A percentile compares a stretch with the other conserved stretches of the same genome.
These are phyloP conservation scores for Amblyopsis rosae DNA, from an alignment of 2,113 vertebrate genomes.

Conservation along the genomic window DNA sequence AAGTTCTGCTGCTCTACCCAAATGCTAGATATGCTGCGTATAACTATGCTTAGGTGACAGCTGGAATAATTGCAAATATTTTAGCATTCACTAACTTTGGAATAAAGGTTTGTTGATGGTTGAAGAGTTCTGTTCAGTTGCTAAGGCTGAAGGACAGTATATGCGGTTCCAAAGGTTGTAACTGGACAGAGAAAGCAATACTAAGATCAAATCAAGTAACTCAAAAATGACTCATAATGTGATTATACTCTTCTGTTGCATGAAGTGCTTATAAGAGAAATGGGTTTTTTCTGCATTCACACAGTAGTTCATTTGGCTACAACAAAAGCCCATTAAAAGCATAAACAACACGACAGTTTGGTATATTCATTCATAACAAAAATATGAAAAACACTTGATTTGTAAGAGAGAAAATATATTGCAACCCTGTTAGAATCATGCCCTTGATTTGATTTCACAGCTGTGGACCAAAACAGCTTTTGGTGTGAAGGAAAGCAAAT, in stretches of 20 bases:
- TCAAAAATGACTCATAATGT: constrained; percentile 1
- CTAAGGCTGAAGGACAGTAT: too few relatives aligned
- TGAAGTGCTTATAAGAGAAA: constrained; percentile 16
- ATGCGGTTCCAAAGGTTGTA: too few relatives aligned
- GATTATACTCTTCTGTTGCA: constrained; percentile 41
- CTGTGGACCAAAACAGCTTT: constrained; percentile 11
- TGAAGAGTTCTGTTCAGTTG: too few relatives aligned
- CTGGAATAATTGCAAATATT: too few relatives aligned
- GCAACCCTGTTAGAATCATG: constrained; percentile 11
- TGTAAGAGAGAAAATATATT: constrained; percentile 3
- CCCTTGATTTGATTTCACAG: constrained; percentile 16
- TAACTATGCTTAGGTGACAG: too few relatives aligned
- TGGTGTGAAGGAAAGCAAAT: not conserved
- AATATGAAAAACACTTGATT: not conserved
- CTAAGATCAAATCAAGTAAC: not conserved
- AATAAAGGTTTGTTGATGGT: too few relatives aligned
- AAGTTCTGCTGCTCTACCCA: too few relatives aligned
- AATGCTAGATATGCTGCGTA: too few relatives aligned
- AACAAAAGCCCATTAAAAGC: constrained; percentile 26
- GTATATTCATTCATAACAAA: constrained; percentile 1
- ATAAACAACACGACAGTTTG: not conserved
- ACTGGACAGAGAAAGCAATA: too few relatives aligned
- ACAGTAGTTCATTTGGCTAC: constrained; percentile 24
- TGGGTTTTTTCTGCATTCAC: constrained; percentile 46
- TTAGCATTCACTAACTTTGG: too few relatives aligned